These are phyloP conservation scores for Prunella himalayana DNA, from an alignment of 2,113 vertebrate genomes.

Conservation along the genomic window DNA sequence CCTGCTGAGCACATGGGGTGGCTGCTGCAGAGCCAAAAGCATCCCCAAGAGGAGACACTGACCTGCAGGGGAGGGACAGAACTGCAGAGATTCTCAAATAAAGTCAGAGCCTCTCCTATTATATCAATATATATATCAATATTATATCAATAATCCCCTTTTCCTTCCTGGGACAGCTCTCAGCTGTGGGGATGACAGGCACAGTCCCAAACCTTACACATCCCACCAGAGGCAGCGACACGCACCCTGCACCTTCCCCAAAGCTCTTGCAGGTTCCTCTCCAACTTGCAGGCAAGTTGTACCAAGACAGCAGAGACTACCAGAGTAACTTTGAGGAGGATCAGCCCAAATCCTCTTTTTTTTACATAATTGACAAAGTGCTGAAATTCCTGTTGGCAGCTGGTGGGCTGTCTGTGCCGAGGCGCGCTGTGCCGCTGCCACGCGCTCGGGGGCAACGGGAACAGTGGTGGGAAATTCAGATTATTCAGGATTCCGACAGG, in stretches of 20 bases:
- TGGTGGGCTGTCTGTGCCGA: constrained; percentile 49
- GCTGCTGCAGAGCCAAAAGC: neutral
- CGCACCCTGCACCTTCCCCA: accelerated
- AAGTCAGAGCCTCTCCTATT: neutral
- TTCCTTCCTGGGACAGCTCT: neutral
- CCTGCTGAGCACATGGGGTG: neutral
- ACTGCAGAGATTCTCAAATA: neutral
- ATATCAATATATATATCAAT: neutral
- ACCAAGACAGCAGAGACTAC: neutral
- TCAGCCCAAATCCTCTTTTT: constrained; percentile 3
- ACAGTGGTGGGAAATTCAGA: constrained; percentile 35
- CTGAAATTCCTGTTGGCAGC: constrained; percentile 57
- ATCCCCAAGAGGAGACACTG: accelerated
- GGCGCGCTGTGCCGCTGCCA: constrained; percentile 23
- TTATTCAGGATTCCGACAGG: constrained; percentile 10
- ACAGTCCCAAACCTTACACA: neutral
- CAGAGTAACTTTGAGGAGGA: neutral
- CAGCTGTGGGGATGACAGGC: neutral
- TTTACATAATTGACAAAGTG: constrained; percentile 57
- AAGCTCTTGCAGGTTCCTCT: neutral
- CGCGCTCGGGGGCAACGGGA: neutral
- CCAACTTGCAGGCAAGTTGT: neutral
- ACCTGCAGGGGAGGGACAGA: neutral
- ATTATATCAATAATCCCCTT: neutral
- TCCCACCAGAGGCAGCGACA: neutral